phyloP scores from a whole-genome alignment of 2,113 vertebrate species.

The Morone saxatilis region DNA sequence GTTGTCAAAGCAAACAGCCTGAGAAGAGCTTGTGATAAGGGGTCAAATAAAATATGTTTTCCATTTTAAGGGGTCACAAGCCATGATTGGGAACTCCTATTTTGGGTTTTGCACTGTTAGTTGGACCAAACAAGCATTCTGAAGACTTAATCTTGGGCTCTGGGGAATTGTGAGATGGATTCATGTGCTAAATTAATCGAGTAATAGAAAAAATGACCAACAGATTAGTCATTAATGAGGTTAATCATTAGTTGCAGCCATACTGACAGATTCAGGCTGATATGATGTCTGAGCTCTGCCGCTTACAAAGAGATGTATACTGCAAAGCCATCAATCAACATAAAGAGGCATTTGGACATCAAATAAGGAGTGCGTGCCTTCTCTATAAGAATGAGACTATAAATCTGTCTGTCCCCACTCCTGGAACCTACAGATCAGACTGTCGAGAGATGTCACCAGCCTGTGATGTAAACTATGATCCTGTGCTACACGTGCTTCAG shows the following conservation, averaged over 20 bases:
- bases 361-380: constrained; percentile 58
- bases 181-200: neutral
- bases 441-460: constrained; percentile 14
- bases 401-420: constrained; percentile 48
- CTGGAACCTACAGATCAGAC: constrained; percentile 25
- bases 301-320: constrained; percentile 1
- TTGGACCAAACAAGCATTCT: neutral
- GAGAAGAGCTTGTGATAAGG: neutral
- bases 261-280: neutral
- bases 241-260: neutral
- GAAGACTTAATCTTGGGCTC: neutral
- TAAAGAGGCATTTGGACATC: constrained; percentile 55
- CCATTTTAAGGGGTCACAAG: neutral
- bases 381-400: constrained; percentile 28
- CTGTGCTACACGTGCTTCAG: constrained; percentile 1
- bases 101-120: neutral
- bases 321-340: constrained; percentile 60
- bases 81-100: too few species aligned
- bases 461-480: constrained; percentile 31
- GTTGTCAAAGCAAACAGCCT: neutral
- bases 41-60: neutral
- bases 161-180: neutral
- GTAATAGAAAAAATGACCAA: neutral
- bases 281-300: neutral
- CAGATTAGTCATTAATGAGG: neutral